phyloP scores from a whole-genome alignment of 2,113 vertebrate genomes.

The Oryzias javanicus region DNA sequence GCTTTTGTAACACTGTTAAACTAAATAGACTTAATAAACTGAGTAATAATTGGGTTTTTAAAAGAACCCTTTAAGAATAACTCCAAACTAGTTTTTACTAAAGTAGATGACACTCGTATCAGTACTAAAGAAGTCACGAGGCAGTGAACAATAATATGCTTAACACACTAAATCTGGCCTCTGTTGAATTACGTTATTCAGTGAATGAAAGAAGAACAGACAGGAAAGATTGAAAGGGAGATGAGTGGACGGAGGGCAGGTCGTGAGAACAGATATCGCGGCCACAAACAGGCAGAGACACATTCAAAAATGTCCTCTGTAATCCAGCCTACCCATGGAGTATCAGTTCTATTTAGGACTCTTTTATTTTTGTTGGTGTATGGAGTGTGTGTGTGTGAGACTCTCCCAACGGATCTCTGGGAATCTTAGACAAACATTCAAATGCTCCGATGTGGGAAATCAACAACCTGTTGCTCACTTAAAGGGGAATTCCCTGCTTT shows the following conservation, averaged over 20 bases:
- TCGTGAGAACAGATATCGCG: slow-evolving; percentile 70
- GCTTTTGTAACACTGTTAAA: background rate
- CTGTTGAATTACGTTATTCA: slow-evolving; percentile 49
- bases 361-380: slow-evolving; percentile 59
- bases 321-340: slow-evolving; percentile 53
- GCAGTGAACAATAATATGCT: slow-evolving; percentile 26
- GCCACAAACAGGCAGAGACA: slow-evolving; percentile 38
- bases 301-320: slow-evolving; percentile 40
- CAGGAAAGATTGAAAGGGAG: slow-evolving; percentile 41
- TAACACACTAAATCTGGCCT: slow-evolving; percentile 6
- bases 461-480: slow-evolving; percentile 34
- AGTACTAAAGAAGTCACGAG: background rate
- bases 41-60: background rate
- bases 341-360: slow-evolving; percentile 60
- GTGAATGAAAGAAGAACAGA: slow-evolving; percentile 41
- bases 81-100: background rate
- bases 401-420: slow-evolving; percentile 51
- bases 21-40: background rate
- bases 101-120: slow-evolving; percentile 4
- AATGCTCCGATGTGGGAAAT: slow-evolving; percentile 50
- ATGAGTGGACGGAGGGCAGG: slow-evolving; percentile 60
- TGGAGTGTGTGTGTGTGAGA: slow-evolving; percentile 28
- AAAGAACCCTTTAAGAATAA: background rate
- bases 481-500: slow-evolving; percentile 38
- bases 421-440: slow-evolving; percentile 53